Conservation (phyloP, 2,888 invertebrate genomes). For the Ophraella communa region DNA sequence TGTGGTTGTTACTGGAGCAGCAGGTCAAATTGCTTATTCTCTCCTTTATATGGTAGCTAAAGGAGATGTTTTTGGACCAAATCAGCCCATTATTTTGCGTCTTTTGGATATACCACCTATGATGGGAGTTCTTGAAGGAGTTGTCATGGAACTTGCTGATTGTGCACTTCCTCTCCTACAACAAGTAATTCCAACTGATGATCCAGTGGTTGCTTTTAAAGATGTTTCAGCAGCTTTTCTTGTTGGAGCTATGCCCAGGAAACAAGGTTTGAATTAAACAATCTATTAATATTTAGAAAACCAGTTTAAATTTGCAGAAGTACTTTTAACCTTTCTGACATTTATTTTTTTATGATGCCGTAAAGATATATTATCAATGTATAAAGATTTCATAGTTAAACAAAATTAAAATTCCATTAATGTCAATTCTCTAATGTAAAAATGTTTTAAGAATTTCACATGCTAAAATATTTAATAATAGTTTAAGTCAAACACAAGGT, state of each 20-base stretch:
- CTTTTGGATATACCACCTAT: constrained; percentile 94
- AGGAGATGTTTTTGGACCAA: constrained; percentile 92
- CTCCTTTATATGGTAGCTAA: constrained; percentile 92
- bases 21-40: constrained; percentile 99
- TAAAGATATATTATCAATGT: too few species aligned
- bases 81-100: constrained; percentile 86
- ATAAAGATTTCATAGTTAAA: too few species aligned
- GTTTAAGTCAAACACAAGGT: too few species aligned
- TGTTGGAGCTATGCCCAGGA: constrained; percentile 97
- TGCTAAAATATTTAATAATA: too few species aligned
- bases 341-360: too few species aligned
- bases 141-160: constrained; percentile 96
- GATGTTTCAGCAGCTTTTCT: constrained; percentile 95
- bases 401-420: too few species aligned
- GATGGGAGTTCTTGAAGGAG: constrained; percentile 96
- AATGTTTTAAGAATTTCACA: too few species aligned
- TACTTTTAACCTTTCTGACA: too few species aligned
- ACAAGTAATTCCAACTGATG: constrained; percentile 85
- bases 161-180: constrained; percentile 90
- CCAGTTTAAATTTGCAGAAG: too few species aligned
- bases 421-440: too few species aligned
- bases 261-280: constrained; percentile 61
- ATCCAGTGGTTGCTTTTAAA: constrained; percentile 91
- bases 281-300: too few species aligned
- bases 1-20: constrained; percentile 97